Evolutionary conservation across 2,113 vertebrate genomes (phyloP).

Genomic region (Crotalus tigris): DNA sequence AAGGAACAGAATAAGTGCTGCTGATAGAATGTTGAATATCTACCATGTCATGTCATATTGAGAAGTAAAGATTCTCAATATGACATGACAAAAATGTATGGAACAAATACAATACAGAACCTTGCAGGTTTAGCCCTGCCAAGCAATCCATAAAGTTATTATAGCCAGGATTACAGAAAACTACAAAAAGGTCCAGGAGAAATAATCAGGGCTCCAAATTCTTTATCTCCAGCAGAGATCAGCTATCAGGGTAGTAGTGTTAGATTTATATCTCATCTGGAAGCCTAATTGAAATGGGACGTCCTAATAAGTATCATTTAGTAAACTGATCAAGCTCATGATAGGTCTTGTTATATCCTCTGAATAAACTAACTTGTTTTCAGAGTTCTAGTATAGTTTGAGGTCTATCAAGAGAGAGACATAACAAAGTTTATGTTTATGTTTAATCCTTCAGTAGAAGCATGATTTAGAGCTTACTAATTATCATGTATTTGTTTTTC

Average conservation of each 20-base stretch:
- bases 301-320: neutral
- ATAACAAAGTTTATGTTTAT: neutral
- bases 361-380: neutral
- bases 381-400: neutral
- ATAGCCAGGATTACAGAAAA: neutral
- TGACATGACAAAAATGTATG: neutral
- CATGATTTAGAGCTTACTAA: neutral
- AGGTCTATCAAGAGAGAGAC: neutral
- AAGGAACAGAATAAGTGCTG: neutral
- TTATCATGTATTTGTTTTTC: neutral
- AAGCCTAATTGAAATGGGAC: neutral
- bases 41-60: neutral
- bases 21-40: neutral
- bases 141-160: neutral
- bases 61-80: neutral
- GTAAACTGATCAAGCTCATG: neutral
- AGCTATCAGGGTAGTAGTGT: neutral
- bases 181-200: neutral
- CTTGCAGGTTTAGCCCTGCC: neutral
- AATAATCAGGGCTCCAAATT: neutral
- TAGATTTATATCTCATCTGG: neutral
- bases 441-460: neutral
- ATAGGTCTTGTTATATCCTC: neutral
- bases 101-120: neutral
- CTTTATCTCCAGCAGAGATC: neutral